phyloP scores from a whole-genome alignment of 2,888 invertebrate species.

The Macaria liturata region DNA sequence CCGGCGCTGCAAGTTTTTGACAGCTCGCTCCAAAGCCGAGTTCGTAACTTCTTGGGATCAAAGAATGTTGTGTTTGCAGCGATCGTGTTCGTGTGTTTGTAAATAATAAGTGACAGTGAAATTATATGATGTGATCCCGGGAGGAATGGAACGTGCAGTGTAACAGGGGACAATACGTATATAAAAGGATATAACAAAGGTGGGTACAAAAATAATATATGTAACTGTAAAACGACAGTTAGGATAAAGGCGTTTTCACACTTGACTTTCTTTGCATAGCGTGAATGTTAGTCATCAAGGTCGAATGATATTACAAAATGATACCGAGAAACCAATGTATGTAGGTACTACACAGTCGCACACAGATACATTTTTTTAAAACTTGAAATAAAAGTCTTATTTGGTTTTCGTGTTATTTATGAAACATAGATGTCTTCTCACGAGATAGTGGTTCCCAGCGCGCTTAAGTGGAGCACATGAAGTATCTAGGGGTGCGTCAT shows the following conservation, averaged over 20 bases:
- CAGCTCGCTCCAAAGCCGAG: conserved; percentile 71
- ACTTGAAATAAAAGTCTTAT: no score
- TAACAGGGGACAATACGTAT: no score
- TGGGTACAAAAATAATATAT: conserved; percentile 19
- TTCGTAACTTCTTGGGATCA: conserved; percentile 51
- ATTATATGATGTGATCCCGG: conserved; percentile 36
- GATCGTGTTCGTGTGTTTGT: conserved; percentile 43
- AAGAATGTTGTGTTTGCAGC: conserved; percentile 57
- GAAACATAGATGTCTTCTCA: no score
- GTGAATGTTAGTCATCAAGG: conserved; percentile 69
- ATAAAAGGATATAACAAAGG: conserved; percentile 29
- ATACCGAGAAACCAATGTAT: neutral
- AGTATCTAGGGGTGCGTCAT: no score
- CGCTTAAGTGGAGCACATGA: no score
- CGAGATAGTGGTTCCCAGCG: no score
- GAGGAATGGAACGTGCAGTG: no score
- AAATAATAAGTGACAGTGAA: conserved; percentile 37
- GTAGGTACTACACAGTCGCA: no score
- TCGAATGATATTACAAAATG: conserved; percentile 35
- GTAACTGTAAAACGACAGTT: conserved; percentile 40
- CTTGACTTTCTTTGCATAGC: conserved; percentile 65
- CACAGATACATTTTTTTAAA: no score
- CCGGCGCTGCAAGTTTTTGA: conserved; percentile 82
- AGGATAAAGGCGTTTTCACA: conserved; percentile 51
- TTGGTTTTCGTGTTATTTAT: no score